Base-by-base conservation (phyloP, 2,888 invertebrate species). In the Candidula unifasciata region DNA sequence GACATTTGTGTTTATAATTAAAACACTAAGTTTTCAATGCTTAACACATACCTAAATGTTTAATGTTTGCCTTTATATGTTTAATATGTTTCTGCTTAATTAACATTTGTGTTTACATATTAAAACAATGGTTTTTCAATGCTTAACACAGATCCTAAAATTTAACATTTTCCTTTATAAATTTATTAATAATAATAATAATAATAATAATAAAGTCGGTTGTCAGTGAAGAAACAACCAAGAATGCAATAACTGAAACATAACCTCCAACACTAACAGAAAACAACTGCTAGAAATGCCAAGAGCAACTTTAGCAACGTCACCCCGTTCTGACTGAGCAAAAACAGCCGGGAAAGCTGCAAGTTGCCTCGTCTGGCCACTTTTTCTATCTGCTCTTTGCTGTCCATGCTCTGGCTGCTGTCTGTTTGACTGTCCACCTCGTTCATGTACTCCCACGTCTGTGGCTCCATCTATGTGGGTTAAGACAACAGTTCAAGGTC, bases 271-370 rank as follows among this genome's bases (percentile, higher is more conserved):
- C 60, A 3, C 8, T 60, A 60, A 60, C 21, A 21, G n/a, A 60
- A 60, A 60, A 60, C 21, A 60, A 60, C 18, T 73, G 37, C 3
- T n/a, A 44, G 44, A 73, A 44, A 5, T 35, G 16, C 35, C 33
- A 69, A 18, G 18, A 35, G 18, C 5, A 24, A 57, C 16, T 78
- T 37, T 21, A 5, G 3, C 8, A 21, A 74, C 27, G n/a, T 82
- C 82, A 82, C 82, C 82, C 82, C 52, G 35, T 77, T 44, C 24
- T 74, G 52, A 30, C 30, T 54, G 52, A 82, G 68, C n/a, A 82
- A 24, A 68, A 77, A 77, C 16, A 82, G 30, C 24, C 82, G 64
- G 10, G 82, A 76, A n/a, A 82, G 30, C 57, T 82, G 27, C 24
- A 77, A 33, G 37, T 76, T 33, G 27, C 44, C 54, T 33, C 24